A percentile compares a stretch with the other conserved stretches of the same genome.
Evolutionary conservation across 1,140 invertebrate genomes (phyloP).

Genomic region (Harpegnathos saltator): DNA sequence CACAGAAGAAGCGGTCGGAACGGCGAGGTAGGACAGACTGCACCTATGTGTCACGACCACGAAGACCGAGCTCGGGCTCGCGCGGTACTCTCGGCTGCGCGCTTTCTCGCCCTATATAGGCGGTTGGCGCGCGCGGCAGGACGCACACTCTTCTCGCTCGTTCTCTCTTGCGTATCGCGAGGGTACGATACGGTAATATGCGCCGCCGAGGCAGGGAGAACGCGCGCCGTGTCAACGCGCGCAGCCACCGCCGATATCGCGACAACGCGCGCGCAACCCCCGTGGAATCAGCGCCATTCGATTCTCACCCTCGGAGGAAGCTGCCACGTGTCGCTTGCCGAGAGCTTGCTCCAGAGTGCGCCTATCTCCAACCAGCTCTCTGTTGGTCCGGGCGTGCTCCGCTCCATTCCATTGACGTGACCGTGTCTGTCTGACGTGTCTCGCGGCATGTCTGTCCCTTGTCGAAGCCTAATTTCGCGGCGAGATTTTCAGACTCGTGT

Average conservation of each 20-base stretch:
- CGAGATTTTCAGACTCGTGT: background rate
- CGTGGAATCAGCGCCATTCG: conserved; percentile 58
- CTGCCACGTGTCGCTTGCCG: conserved; percentile 24
- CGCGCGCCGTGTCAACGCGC: conserved; percentile 59
- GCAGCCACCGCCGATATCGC: conserved; percentile 61
- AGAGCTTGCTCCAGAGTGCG: conserved; percentile 33
- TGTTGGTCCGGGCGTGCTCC: background rate
- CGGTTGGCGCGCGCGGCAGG: conserved; percentile 68
- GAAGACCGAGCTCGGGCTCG: conserved; percentile 64
- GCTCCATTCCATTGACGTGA: background rate
- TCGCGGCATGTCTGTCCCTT: background rate
- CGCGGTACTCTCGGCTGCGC: conserved; percentile 66
- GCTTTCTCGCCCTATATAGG: conserved; percentile 64
- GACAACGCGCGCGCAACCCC: conserved; percentile 63
- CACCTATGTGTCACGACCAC: conserved; percentile 61
- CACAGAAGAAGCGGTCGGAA: background rate
- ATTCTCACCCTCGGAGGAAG: conserved; percentile 52
- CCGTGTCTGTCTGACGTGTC: background rate
- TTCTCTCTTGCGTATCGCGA: conserved; percentile 61
- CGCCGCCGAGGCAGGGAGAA: conserved; percentile 59
- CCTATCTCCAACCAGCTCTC: conserved; percentile 14
- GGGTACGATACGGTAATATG: conserved; percentile 49
- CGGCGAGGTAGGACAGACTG: conserved; percentile 61
- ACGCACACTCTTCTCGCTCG: conserved; percentile 59
- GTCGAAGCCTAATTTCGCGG: too few species aligned